Conservation (phyloP, 2,113 vertebrate species). For the Vulpes ferrilata region DNA sequence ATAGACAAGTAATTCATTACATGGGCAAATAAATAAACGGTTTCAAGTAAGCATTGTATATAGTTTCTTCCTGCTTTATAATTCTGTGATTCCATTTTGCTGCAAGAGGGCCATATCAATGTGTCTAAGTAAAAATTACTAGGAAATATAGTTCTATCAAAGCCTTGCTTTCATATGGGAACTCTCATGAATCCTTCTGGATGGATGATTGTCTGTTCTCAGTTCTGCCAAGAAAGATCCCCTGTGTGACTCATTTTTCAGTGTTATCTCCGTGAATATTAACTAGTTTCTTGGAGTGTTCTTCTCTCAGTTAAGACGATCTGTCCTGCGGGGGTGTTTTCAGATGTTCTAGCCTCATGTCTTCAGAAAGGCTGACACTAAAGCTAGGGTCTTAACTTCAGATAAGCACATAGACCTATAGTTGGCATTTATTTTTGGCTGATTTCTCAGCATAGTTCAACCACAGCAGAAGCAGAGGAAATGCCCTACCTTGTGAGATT, state of each 20-base stretch:
- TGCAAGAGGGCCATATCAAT: neutral
- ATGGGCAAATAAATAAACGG: neutral
- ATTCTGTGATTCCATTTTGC: slow-evolving; percentile 11
- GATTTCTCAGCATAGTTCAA: slow-evolving; percentile 9
- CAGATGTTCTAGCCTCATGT: neutral
- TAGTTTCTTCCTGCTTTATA: neutral
- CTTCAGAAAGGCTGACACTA: neutral
- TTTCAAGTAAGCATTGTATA: neutral
- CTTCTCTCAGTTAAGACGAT: neutral
- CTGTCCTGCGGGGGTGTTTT: neutral
- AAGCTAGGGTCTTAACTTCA: neutral
- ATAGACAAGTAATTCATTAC: neutral
- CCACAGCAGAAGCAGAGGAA: slow-evolving; percentile 22
- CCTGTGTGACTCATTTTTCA: neutral
- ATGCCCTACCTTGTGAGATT: neutral
- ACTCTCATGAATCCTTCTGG: neutral
- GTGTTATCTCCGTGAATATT: neutral
- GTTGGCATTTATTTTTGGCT: slow-evolving; percentile 20
- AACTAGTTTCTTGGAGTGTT: neutral
- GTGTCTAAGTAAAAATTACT: neutral
- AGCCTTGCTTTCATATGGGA: neutral
- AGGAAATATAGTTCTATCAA: neutral
- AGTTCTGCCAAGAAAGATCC: neutral
- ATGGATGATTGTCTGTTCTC: neutral
- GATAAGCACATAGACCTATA: neutral